Evolutionary conservation across 2,113 vertebrate species (phyloP), one percentile per base, ranked within the genome.

Genomic region (Pholis gunnellus): DNA sequence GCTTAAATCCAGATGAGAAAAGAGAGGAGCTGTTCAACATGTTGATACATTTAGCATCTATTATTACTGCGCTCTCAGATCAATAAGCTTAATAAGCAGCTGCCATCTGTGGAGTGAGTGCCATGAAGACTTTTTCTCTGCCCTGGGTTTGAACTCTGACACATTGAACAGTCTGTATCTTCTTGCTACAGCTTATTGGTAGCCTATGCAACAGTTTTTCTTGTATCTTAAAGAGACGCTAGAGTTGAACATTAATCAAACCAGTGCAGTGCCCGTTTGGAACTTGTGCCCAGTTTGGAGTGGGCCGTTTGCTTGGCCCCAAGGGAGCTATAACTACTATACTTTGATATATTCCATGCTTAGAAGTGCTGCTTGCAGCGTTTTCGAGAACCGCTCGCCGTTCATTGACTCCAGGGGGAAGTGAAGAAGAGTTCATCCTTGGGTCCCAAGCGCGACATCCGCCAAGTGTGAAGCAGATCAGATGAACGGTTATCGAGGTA

Each of bases 61-160:
- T 73, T 60, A 61, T 50, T 52, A 27, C 68, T 50, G 38, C 25
- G 46, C 71, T 48, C 76, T 75, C 46, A 40, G 46, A 75, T 73
- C 75, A 69, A 65, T 68, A 44, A 11, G 27, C 36, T 68, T 69
- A 69, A 79, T 75, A 36, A 42, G 75, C 70, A 79, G 44, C 63
- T 68, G 68, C 5, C 27, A 71, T 22, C 7, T 20, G 65, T 13
- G 22, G 60, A 44, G 25, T 20, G 52, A 72, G 52, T 8, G 25
- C 25, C 31, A 13, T 20, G 18, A 10, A 10, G 31, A 20, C 2
- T 22, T 64, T 54, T 34, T 36, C 20, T 63, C n/a, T 82, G 44
- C 44, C 46, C 44, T 54, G 72, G 34, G 50, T 36, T 71, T 72
- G 18, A 27, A 36, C 34, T 72, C 31, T 17, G 69, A 17, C 14